These are phyloP conservation scores for Vanessa atalanta DNA, from an alignment of 1,140 invertebrate genomes.

Conservation along the genomic window DNA sequence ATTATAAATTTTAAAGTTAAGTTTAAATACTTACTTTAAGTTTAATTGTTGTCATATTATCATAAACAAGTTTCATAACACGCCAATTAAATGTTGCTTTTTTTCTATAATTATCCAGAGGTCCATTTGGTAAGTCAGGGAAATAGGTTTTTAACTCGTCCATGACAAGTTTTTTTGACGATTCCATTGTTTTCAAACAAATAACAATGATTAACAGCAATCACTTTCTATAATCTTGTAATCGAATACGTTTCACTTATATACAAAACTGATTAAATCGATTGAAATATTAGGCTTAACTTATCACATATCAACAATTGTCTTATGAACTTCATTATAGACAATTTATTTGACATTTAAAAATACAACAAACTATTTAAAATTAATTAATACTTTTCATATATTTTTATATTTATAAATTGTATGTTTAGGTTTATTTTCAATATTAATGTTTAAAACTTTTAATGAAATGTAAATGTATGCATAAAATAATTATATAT, in stretches of 20 bases:
- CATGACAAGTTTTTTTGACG: conserved; percentile 37
- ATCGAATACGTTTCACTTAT: not conserved
- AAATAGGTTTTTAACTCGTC: conserved; percentile 71
- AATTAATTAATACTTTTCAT: too few species aligned
- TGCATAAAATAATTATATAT: too few species aligned
- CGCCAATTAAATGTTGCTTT: conserved; percentile 92
- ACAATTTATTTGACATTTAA: too few species aligned
- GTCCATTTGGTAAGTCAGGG: conserved; percentile 85
- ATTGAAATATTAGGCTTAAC: not conserved
- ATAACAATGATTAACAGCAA: not conserved
- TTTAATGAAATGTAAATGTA: too few species aligned
- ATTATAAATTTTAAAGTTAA: not conserved
- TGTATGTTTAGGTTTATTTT: too few species aligned
- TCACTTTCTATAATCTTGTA: not conserved
- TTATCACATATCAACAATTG: not conserved
- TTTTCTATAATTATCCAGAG: conserved; percentile 87
- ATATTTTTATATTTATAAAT: too few species aligned
- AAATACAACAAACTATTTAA: too few species aligned
- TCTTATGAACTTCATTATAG: too few species aligned
- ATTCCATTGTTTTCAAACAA: conserved; percentile 30
- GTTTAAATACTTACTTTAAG: conserved; percentile 78
- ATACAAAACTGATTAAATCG: not conserved
- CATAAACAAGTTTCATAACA: conserved; percentile 87
- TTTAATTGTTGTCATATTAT: conserved; percentile 82
- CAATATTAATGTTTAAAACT: too few species aligned